Conservation (phyloP, 30 jellyfish, hydroid and myxozoan species). For the Mastigias papua region DNA sequence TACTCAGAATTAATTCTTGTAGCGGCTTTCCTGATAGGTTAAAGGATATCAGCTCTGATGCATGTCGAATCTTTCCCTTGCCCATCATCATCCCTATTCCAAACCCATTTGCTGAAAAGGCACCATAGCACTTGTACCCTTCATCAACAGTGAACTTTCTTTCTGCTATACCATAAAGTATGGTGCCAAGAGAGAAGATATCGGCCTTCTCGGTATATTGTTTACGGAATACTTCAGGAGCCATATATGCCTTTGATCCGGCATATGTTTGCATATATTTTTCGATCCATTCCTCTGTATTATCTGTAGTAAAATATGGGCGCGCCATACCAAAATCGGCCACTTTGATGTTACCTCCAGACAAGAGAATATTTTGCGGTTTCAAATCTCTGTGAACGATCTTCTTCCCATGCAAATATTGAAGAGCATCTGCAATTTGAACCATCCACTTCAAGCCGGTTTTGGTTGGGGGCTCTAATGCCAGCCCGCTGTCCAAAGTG, state of each 20-base stretch:
- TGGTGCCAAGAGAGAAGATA: constrained; percentile 68
- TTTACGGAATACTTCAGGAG: constrained; percentile 73
- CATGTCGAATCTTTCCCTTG: not conserved
- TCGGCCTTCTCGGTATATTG: constrained; percentile 73
- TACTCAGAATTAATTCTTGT: constrained; percentile 6
- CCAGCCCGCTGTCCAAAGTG: constrained; percentile 27
- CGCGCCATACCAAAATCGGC: constrained; percentile 83
- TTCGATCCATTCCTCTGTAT: not conserved
- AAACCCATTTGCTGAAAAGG: constrained; percentile 28
- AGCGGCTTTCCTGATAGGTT: not conserved
- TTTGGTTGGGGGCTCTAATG: not conserved
- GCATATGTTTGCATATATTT: constrained; percentile 57
- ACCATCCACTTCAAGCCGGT: constrained; percentile 54
- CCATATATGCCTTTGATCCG: constrained; percentile 73
- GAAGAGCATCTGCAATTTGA: constrained; percentile 58
- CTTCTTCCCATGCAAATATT: constrained; percentile 42
- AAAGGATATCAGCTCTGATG: constrained; percentile 13
- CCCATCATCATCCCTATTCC: constrained; percentile 35
- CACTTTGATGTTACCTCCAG: constrained; percentile 47
- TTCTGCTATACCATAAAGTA: constrained; percentile 54
- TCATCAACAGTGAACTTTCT: constrained; percentile 1
- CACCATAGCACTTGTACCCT: constrained; percentile 42
- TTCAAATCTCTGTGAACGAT: constrained; percentile 78
- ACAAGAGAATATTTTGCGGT: constrained; percentile 68
- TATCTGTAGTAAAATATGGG: not conserved